Percentiles rank a stretch among this genome's conserved stretches.
Evolutionary conservation across 2,113 vertebrate species (phyloP).

Genomic region (Istiophorus platypterus): DNA sequence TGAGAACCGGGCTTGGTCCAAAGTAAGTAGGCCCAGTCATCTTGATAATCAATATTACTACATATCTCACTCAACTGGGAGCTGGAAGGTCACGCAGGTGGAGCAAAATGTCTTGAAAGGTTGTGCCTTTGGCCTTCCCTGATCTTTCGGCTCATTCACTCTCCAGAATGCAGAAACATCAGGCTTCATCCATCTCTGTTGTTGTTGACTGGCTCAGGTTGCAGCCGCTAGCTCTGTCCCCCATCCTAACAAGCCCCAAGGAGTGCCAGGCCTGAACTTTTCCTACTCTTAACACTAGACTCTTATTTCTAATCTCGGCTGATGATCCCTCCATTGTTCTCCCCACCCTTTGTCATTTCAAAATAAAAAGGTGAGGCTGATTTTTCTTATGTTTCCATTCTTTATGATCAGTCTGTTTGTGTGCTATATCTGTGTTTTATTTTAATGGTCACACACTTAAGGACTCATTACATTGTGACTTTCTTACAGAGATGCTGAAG

Average conservation of each 20-base stretch:
- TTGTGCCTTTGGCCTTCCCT: slow-evolving; percentile 30
- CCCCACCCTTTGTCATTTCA: slow-evolving; percentile 29
- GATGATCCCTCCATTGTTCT: slow-evolving; percentile 38
- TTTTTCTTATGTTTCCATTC: background rate
- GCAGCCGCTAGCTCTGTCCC: slow-evolving; percentile 65
- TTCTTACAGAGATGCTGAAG: slow-evolving; percentile 49
- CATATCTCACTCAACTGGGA: slow-evolving; percentile 14
- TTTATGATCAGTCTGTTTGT: background rate
- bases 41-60: background rate
- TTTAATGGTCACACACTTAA: background rate
- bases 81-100: slow-evolving; percentile 47
- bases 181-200: slow-evolving; percentile 58
- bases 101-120: slow-evolving; percentile 6
- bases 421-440: background rate
- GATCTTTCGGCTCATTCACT: slow-evolving; percentile 65
- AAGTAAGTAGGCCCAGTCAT: slow-evolving; percentile 83
- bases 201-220: slow-evolving; percentile 71
- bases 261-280: slow-evolving; percentile 70
- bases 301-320: slow-evolving; percentile 51
- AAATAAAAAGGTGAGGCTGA: slow-evolving; percentile 68
- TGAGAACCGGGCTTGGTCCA: slow-evolving; percentile 54
- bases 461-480: background rate
- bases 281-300: slow-evolving; percentile 42
- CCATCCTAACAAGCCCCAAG: slow-evolving; percentile 65
- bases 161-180: slow-evolving; percentile 51